Conservation (phyloP, 2,797 vertebrate species). For the Rallus crepitans region DNA sequence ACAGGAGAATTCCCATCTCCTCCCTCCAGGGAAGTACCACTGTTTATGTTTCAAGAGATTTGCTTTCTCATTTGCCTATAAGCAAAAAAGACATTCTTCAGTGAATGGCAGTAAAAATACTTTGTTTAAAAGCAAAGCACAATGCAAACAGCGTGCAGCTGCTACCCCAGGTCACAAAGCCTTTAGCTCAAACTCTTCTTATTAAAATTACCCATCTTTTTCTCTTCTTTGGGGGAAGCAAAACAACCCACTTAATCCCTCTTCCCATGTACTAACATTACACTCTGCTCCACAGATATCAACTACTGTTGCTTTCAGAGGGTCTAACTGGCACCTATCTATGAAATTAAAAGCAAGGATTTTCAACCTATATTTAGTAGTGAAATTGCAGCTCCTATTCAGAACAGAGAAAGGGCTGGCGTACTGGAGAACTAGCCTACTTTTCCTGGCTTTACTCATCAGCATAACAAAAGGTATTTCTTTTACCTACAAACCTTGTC, state of each 20-base stretch:
- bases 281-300: neutral
- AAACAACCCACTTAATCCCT: neutral
- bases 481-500: slow-evolving; percentile 26
- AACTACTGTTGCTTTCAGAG: neutral
- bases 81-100: slow-evolving; percentile 56
- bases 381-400: slow-evolving; percentile 28
- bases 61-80: slow-evolving; percentile 61
- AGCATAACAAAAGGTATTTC: slow-evolving; percentile 50
- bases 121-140: slow-evolving; percentile 42
- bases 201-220: neutral
- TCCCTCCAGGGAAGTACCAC: slow-evolving; percentile 40
- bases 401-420: neutral
- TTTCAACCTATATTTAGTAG: neutral
- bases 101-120: neutral
- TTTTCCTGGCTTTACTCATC: slow-evolving; percentile 31
- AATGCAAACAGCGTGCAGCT: slow-evolving; percentile 30
- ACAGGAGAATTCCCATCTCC: slow-evolving; percentile 52
- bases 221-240: neutral
- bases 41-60: slow-evolving; percentile 58
- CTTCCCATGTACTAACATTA: neutral
- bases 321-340: neutral
- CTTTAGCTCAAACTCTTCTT: neutral
- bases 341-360: neutral
- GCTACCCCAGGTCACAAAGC: neutral
- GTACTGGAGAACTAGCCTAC: slow-evolving; percentile 31